Evolutionary conservation across 1,140 invertebrate species (phyloP), one percentile per base, ranked within the genome.

Genomic region (Monochamus saltuarius): DNA sequence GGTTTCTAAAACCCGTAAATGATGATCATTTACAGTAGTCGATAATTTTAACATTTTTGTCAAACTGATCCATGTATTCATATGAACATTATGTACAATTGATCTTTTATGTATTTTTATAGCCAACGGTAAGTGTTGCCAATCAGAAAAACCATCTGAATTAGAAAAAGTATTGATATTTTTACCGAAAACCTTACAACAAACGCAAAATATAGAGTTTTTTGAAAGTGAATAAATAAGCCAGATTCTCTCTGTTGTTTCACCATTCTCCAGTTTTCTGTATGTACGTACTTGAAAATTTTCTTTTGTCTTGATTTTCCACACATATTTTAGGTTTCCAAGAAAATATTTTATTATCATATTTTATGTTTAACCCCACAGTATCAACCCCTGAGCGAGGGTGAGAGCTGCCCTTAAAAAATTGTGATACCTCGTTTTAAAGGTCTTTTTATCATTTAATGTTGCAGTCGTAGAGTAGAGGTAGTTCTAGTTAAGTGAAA

Each of bases 141-240:
- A 61, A 51, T 56, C 59, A 61, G 16, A 40, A 38, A 56, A 8
- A 50, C 59, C 59, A 53, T 53, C 19, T 53, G 51, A 16, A 37
- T 50, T 38, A 29, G 7, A 45, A 56, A 61, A 38, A 43, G 45
- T 61, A 22, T 54, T 56, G 37, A 36, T n/a, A 49, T n/a, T 56
- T 40, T 17, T 35, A 52, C 37, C 17, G 36, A 54, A 60, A 14
- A 60, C 35, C 38, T 61, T 56, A 35, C 59, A 61, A 49, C 51
- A 55, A 47, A 61, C 47, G 50, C 45, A 56, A 56, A 56, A 61
- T 40, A 56, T 52, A 40, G 43, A 42, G 50, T 56, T 22, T 50
- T 39, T 22, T 8, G 42, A 46, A 49, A 37, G 36, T 10, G 59
- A 61, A 17, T 56, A 61, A 51, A 61, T 38, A 19, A 61, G 53